These are phyloP conservation scores for Drusus annulatus DNA, from an alignment of 1,140 invertebrate genomes.

Conservation along the genomic window DNA sequence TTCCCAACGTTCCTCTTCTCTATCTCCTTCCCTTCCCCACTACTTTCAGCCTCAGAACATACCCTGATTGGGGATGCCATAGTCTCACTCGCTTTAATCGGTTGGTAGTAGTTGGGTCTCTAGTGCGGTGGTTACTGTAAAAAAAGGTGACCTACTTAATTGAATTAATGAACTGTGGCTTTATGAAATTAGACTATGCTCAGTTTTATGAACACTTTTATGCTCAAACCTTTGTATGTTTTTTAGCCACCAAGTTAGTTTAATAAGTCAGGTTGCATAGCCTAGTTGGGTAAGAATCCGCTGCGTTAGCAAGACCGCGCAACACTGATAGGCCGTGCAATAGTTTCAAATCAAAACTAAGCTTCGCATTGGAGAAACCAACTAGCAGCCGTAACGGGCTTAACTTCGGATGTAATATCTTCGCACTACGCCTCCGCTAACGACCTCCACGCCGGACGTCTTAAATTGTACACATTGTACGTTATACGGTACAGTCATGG, in stretches of 20 bases:
- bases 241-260: background rate
- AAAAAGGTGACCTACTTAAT: no score
- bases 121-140: no score
- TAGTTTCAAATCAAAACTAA: constrained; percentile 1
- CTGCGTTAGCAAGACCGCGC: background rate
- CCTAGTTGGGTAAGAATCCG: background rate
- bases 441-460: constrained; percentile 16
- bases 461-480: background rate
- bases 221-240: background rate
- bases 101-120: no score
- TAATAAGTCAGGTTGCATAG: background rate
- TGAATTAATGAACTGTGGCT: no score
- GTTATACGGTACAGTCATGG: no score
- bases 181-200: no score
- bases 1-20: no score
- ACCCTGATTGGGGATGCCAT: no score
- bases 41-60: no score
- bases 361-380: constrained; percentile 2
- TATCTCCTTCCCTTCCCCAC: no score
- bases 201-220: background rate
- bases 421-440: constrained; percentile 28
- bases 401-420: constrained; percentile 18
- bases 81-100: no score
- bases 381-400: constrained; percentile 12
- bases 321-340: background rate